These are phyloP conservation scores for Sus scrofa DNA, from an alignment of 2,113 vertebrate genomes.

Conservation along the genomic window T2T-Sscrofa CM000824.6:77901001-77901500, in stretches of 20 bases:
- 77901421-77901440: not conserved
- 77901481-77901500: not conserved
- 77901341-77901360: not conserved
- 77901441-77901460: not conserved
- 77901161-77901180: not conserved
- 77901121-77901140: not conserved
- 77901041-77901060: too few relatives aligned
- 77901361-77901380: not conserved
- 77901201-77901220: not conserved
- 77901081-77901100: too few relatives aligned
- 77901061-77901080: too few relatives aligned
- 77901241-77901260: not conserved
- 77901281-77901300: too few relatives aligned
- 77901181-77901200: not conserved
- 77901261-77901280: not conserved
- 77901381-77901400: not conserved
- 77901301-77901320: not conserved
- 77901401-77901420: too few relatives aligned
- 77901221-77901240: not conserved
- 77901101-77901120: too few relatives aligned
- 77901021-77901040: too few relatives aligned
- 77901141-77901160: not conserved
- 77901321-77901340: not conserved
- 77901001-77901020: too few relatives aligned
- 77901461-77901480: not conserved